These are phyloP conservation scores for Podarcis cretensis DNA, from an alignment of 2,113 vertebrate genomes.

Conservation along the genomic window DNA sequence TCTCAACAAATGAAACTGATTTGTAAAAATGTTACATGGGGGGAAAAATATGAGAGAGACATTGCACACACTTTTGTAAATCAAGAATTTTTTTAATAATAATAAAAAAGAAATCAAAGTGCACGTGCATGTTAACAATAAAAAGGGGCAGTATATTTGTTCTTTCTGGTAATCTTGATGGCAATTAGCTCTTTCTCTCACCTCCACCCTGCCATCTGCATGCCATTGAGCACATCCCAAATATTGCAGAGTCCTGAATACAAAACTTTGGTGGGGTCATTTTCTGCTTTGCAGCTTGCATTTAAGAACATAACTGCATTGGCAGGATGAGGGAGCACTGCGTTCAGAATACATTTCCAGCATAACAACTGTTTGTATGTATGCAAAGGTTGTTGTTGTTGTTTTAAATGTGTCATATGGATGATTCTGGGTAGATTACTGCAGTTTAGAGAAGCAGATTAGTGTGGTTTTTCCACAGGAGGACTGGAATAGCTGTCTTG, in stretches of 20 bases:
- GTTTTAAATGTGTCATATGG: slow-evolving; percentile 33
- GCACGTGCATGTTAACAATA: slow-evolving; percentile 16
- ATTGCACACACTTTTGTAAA: too few relatives aligned
- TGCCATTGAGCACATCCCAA: slow-evolving; percentile 44
- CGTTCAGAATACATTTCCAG: slow-evolving; percentile 56
- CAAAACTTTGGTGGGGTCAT: slow-evolving; percentile 50
- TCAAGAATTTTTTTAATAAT: too few relatives aligned
- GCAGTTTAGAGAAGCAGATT: slow-evolving; percentile 31
- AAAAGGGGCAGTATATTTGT: slow-evolving; percentile 47
- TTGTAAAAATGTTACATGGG: too few relatives aligned
- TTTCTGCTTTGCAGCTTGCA: slow-evolving; percentile 51
- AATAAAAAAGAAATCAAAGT: neutral
- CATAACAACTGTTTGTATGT: slow-evolving; percentile 47
- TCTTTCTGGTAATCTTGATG: slow-evolving; percentile 52
- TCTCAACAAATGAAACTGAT: too few relatives aligned
- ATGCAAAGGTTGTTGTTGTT: slow-evolving; percentile 19
- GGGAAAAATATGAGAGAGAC: too few relatives aligned
- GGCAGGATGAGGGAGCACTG: slow-evolving; percentile 41
- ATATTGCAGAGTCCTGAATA: slow-evolving; percentile 48
- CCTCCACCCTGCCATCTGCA: slow-evolving; percentile 46
- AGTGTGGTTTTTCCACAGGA: slow-evolving; percentile 12
- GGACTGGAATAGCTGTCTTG: slow-evolving; percentile 4
- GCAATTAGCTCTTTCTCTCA: slow-evolving; percentile 44
- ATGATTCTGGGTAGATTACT: slow-evolving; percentile 49
- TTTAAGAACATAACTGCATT: slow-evolving; percentile 46